Evolutionary conservation across 2,797 vertebrate genomes (phyloP).

Genomic region (Falco naumanni): DNA sequence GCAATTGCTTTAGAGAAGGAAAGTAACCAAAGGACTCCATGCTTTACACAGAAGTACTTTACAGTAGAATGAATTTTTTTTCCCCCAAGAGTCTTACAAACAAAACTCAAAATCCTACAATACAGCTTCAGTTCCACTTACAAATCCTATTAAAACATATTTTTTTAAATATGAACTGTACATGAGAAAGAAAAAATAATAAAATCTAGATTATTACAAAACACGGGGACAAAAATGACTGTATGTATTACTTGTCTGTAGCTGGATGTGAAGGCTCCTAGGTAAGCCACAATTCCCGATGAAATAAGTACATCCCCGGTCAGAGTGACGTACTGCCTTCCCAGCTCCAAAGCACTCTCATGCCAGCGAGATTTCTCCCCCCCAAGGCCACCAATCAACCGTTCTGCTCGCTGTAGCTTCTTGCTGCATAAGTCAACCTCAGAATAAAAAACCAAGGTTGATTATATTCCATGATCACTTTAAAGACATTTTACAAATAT

Average conservation of each 20-base stretch:
- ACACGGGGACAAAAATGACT: background rate
- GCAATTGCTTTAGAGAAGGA: background rate
- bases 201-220: background rate
- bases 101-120: background rate
- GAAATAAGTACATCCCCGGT: slow-evolving; percentile 90
- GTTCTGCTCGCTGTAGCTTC: slow-evolving; percentile 86
- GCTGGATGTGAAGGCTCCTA: slow-evolving; percentile 89
- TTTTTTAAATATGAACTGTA: background rate
- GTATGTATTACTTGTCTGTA: slow-evolving; percentile 83
- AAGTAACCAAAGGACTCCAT: background rate
- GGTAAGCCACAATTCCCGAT: slow-evolving; percentile 86
- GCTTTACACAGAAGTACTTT: background rate
- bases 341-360: slow-evolving; percentile 82
- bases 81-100: background rate
- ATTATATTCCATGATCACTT: background rate
- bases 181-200: background rate
- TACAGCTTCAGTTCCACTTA: background rate
- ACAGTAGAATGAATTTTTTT: background rate
- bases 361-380: slow-evolving; percentile 90
- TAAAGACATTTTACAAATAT: background rate
- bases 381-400: slow-evolving; percentile 90
- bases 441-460: slow-evolving; percentile 6
- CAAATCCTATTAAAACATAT: background rate
- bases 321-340: slow-evolving; percentile 83
- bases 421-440: slow-evolving; percentile 89